These are phyloP conservation scores for Diplodus puntazzo DNA, from an alignment of 2,797 vertebrate genomes.

Conservation along the genomic window DNA sequence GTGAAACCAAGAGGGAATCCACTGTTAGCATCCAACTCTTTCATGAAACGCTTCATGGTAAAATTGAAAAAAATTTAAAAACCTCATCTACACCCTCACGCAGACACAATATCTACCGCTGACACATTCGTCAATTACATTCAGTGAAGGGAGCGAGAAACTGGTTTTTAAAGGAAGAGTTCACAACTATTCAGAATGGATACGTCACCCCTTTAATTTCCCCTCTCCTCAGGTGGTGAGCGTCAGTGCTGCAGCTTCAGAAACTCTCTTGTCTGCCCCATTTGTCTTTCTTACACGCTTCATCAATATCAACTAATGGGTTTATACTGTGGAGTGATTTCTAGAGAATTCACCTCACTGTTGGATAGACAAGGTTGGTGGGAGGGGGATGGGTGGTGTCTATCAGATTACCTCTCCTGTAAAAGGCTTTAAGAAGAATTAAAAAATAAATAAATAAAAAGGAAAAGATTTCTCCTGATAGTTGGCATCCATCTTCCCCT, in stretches of 20 bases:
- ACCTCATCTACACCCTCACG: neutral
- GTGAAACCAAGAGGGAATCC: neutral
- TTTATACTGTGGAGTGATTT: constrained; percentile 51
- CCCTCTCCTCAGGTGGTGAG: constrained; percentile 38
- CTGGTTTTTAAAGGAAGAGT: neutral
- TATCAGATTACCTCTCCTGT: constrained; percentile 27
- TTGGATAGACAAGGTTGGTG: constrained; percentile 28
- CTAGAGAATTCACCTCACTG: constrained; percentile 10
- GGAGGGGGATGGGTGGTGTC: neutral
- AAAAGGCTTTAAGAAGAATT: constrained; percentile 10
- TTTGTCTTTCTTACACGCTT: constrained; percentile 53
- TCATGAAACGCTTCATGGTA: constrained; percentile 11
- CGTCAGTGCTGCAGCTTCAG: constrained; percentile 23
- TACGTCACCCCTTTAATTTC: constrained; percentile 11
- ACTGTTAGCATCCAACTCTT: neutral
- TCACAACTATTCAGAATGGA: neutral
- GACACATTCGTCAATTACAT: neutral
- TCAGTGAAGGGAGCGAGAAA: neutral
- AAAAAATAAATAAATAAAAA: neutral
- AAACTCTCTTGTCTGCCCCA: constrained; percentile 12
- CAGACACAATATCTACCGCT: neutral
- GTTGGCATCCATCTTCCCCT: constrained; percentile 1
- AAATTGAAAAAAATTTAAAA: constrained; percentile 3
- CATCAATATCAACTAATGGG: constrained; percentile 42
- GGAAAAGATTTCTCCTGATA: constrained; percentile 19